Evolutionary conservation across 2,888 invertebrate species (phyloP), one percentile per base, ranked within the genome.

Genomic region (Ophion costatus): DNA sequence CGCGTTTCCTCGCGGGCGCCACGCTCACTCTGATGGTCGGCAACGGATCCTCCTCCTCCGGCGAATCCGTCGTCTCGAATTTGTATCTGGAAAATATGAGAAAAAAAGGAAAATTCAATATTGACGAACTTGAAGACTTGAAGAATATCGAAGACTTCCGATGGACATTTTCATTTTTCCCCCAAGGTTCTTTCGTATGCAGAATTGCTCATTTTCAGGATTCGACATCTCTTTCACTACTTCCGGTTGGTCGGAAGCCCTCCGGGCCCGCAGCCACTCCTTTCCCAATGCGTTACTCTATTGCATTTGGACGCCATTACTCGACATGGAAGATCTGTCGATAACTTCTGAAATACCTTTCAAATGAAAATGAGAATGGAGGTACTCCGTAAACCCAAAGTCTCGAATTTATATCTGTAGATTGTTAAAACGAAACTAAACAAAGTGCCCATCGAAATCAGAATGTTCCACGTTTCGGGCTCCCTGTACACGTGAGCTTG

Each of bases 11-110:
- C 0, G 88, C 86, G 0, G 91, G 89, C 2, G 91, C 90, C 1
- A 92, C 90, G 17, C 87, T 87, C 20, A 91, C 91, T 67, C 88
- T 88, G 22, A 92, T 91, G 1, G 91, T 92, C 5, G 91, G 91
- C 24, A 92, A 83, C 2, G 88, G 88, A 6, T 88, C 71, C 63
- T 73, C 38, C 20, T 88, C 89, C 22, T 86, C 87, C 5, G 87
- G 42, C 38, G 73, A 85, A 80, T 89, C 91, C 1, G 88, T 78
- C 2, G 86, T 77, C 57, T 91, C 91, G 38, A 91, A 89, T 24
- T 89, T 90, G 42, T 91, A 91, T 29, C 91, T 91, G 74, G 63
- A 10, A 64, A 59, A 59, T 22, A 22, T 20, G 59, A 10, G 20
- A 5, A 14, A 17, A 14, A 51, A 5, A 45, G 51, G 51, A 10